These are phyloP conservation scores for Lapara coniferarum DNA, from an alignment of 2,888 invertebrate genomes.

Conservation along the genomic window DNA sequence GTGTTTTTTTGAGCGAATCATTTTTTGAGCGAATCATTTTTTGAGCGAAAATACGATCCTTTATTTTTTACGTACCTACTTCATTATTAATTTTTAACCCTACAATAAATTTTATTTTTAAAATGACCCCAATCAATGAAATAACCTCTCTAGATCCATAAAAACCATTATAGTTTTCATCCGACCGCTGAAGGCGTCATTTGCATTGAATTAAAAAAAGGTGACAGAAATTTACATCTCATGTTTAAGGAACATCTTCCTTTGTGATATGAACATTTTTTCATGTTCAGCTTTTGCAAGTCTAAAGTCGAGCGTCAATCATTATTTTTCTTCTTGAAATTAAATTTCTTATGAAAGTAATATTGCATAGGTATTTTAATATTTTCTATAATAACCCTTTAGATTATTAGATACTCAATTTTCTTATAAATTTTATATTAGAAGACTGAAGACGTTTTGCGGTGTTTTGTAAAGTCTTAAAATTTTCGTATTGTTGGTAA, in stretches of 20 bases:
- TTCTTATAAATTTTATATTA: not conserved
- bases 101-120: not conserved
- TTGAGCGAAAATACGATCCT: too few species aligned
- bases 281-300: conserved; percentile 3
- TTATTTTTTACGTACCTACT: too few species aligned
- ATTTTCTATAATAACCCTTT: not conserved
- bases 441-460: not conserved
- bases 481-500: conserved; percentile 10
- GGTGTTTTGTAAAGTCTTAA: not conserved
- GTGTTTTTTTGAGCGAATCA: too few species aligned
- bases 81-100: too few species aligned
- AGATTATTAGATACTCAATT: not conserved
- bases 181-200: not conserved
- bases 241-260: conserved; percentile 11
- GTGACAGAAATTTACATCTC: conserved; percentile 22
- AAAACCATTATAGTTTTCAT: conserved; percentile 1
- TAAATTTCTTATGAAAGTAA: not conserved
- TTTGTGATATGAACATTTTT: conserved; percentile 20
- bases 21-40: too few species aligned
- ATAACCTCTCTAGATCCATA: not conserved
- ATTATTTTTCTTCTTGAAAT: not conserved
- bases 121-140: not conserved
- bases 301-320: not conserved
- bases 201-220: conserved; percentile 20
- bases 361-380: not conserved